Base-by-base conservation (phyloP, 2,113 vertebrate species). In the Motacilla tschutschensis region DNA sequence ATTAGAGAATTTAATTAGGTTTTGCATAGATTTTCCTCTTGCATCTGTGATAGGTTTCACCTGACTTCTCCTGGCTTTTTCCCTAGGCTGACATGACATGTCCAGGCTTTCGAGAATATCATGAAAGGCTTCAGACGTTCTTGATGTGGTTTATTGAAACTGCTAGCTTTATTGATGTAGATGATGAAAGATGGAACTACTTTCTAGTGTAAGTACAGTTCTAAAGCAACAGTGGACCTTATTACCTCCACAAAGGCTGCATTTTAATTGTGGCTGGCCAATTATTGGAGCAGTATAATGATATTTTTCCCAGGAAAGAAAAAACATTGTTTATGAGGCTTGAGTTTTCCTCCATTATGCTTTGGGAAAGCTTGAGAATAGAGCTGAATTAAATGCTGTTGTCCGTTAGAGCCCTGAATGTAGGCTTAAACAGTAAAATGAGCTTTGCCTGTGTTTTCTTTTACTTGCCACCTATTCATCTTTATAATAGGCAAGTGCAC, bases 131-230 rank as follows among this genome's bases (percentile, higher is more conserved):
- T 96, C 99, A 99, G 98, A 99, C 98, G 76, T 99, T 99, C 97
- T 98, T 99, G 97, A 99, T 99, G 98, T 99, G 99, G 99, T 99
- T 99, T 98, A 99, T 99, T 96, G 99, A 99, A 98, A 99, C 98
- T 41, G 99, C 99, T 96, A 99, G 99, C 95, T 99, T 98, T 98
- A 99, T 99, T 96, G 99, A 99, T 90, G 96, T 98, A 91, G 99
- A 99, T 91, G 98, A 99, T 96, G 99, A 99, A 97, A 99, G 97
- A 97, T 99, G 99, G 99, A 98, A 99, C 98, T 99, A 98, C 98
- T 99, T 99, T 98, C 98, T 99, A 95, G 97, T 99, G 98, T 99
- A 98, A 98, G 98, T 98, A 97, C 97, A 97, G 97, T 98, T 97
- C 96, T 98, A 98, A 97, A 98, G 97, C 98, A 97, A 97, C 96